Base-by-base conservation (phyloP, 1,140 invertebrate genomes). In the Nephotettix cincticeps region DNA sequence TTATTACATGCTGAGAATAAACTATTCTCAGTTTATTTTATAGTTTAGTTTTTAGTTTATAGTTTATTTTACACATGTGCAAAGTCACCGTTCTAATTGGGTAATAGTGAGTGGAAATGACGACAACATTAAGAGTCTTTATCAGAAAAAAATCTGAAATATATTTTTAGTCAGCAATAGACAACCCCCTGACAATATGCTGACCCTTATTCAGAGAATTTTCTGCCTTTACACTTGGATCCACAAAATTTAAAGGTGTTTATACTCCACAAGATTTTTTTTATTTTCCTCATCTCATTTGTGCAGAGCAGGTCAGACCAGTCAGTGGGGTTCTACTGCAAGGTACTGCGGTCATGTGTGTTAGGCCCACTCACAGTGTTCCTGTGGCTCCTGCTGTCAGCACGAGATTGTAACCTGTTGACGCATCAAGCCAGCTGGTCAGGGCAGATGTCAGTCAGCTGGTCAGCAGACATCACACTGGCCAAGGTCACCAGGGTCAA, bases 351-450 rank as follows among this genome's bases (percentile, higher is more conserved):
- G 14, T 83, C 84, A 0, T 76, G 85, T 36, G 80, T 87, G 54
- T 79, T 84, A 6, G 86, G 85, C 2, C 86, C 86, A 13, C 68
- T 87, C 6, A 83, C 84, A 4, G 80, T 86, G 70, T 75, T 85
- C 11, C 77, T 81, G 4, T 87, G 85, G 83, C 74, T 87, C 11
- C 68, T 77, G 21, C 47, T 75, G 1, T 71, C 76, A 1, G 25
- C 67, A n/a, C 51, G 61, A 6, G 77, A 78, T 68, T 74, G 71
- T 64, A 80, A 77, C 64, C 29, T 75, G 13, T 71, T 75, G 32
- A 73, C 76, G 11, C 72, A 74, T 19, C 54, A 67, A 29, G 47
- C 72, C 2, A 36, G 29, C 14, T 74, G 73, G 71, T 68, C 71
- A 14, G 72, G 73, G 17, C 40, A 54, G 21, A 54, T 51, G 25